Evolutionary conservation across 2,113 vertebrate species (phyloP).

Genomic region (Tragelaphus scriptus): DNA sequence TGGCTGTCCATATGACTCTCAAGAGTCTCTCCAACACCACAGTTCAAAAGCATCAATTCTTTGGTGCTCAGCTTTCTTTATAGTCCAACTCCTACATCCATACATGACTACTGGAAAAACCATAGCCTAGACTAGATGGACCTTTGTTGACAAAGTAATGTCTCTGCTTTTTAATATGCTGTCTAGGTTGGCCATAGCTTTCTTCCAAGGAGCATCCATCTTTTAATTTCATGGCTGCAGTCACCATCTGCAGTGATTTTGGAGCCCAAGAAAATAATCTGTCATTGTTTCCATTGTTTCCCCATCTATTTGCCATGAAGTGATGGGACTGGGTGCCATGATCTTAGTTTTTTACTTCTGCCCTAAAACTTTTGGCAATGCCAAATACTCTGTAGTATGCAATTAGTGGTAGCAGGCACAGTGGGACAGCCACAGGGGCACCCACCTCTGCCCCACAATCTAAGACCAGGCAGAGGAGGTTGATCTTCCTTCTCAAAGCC

Average conservation of each 20-base stretch:
- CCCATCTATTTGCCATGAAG: neutral
- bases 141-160: neutral
- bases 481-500: neutral
- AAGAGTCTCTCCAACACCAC: neutral
- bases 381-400: neutral
- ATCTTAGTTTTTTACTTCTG: neutral
- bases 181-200: neutral
- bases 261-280: neutral
- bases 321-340: neutral
- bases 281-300: neutral
- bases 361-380: accelerated
- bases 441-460: neutral
- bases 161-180: neutral
- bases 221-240: neutral
- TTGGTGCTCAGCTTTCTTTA: neutral
- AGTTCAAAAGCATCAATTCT: neutral
- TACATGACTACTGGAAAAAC: neutral
- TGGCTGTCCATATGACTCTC: neutral
- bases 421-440: neutral
- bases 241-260: neutral
- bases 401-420: neutral
- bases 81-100: neutral
- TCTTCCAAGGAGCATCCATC: neutral
- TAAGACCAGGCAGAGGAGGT: neutral
- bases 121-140: neutral